phyloP scores from a whole-genome alignment of 2,888 invertebrate genomes.

The Apamea epomidion region DNA sequence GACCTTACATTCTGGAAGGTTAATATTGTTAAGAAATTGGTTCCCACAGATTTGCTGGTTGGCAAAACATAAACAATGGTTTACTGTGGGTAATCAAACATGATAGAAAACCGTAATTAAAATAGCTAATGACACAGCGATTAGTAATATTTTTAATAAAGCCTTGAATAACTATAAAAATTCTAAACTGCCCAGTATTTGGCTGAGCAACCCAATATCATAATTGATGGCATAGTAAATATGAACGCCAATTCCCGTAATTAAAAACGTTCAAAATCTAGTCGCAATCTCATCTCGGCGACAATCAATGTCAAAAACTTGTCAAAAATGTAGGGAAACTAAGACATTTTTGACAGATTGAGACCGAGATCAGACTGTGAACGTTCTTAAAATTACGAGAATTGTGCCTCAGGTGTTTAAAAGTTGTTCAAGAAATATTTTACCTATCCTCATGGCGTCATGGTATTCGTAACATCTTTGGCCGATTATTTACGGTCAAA shows the following conservation, averaged over 20 bases:
- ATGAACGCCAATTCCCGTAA: background rate
- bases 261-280: background rate
- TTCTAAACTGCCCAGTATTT: background rate
- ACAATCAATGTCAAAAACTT: too few relatives aligned
- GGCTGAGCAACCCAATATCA: background rate
- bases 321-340: too few relatives aligned
- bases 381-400: background rate
- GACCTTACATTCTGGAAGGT: slow-evolving; percentile 2
- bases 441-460: background rate
- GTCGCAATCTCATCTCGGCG: background rate
- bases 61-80: slow-evolving; percentile 1
- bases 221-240: background rate
- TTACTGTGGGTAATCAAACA: background rate
- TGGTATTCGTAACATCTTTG: background rate
- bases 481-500: background rate
- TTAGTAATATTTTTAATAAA: background rate
- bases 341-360: background rate
- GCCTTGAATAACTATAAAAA: background rate
- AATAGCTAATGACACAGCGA: background rate
- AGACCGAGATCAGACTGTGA: background rate
- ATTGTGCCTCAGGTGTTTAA: background rate
- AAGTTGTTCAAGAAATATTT: background rate
- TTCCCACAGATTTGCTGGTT: slow-evolving; percentile 7
- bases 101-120: background rate
- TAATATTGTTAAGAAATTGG: background rate